Evolutionary conservation across 2,888 invertebrate genomes (phyloP), one percentile per base, ranked within the genome.

Genomic region (Chrysomela aeneicollis): DNA sequence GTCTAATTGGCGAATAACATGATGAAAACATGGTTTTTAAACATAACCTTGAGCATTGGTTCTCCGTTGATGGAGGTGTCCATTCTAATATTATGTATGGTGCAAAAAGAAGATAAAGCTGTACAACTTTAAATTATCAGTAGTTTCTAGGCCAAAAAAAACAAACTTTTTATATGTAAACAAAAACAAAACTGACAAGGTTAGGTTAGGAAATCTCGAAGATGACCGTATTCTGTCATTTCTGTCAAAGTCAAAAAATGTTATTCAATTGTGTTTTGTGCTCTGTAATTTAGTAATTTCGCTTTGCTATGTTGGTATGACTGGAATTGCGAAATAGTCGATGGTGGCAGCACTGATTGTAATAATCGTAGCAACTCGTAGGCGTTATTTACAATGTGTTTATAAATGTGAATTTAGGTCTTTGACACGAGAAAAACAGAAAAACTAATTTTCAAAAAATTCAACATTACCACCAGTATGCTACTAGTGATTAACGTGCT

Each of bases 361-460:
- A 55, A 19, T 15, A n/a, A n/a, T 64, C 70, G 69, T 73, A 73
- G 68, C 53, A 47, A 51, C 26, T 71, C 74, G 73, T 72, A 75
- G 77, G 72, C 76, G 76, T 77, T 78, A 78, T 78, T 78, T 78
- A 54, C 35, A 37, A 17, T 54, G 77, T 78, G 78, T 78, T 78
- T 78, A 78, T 78, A 64, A 77, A 76, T 74, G 76, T 74, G 77
- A 77, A 78, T 73, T 74, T 74, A 55, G 59, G 70, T 61, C 64
- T 73, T 77, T 77, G 77, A 77, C 77, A 77, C 77, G 70, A 69
- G 70, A 70, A 73, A 76, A 73, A 67, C 26, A 54, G 52, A 58
- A 63, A 26, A 26, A 26, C 6, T 26, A 3, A 26, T 26, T 26
- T 26, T 26, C 6, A 6, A 26, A 6, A 26, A 3, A 26, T 26